Evolutionary conservation across 1,140 invertebrate species (phyloP).

Genomic region (Sycophila sp.): DNA sequence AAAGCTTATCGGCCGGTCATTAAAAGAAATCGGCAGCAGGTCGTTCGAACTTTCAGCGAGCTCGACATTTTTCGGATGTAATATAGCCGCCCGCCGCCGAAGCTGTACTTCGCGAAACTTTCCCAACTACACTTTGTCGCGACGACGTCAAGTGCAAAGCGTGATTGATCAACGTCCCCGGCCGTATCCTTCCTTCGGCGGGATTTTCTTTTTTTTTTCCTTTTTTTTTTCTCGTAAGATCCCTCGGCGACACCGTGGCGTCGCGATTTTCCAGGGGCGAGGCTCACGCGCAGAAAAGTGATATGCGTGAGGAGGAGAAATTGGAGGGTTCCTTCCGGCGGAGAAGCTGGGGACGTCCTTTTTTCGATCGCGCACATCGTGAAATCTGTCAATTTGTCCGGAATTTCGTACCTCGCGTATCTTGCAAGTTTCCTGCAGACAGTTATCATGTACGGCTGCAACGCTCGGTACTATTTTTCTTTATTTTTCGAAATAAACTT

Average conservation of each 20-base stretch:
- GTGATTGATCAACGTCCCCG: background rate
- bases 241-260: no score
- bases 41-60: slow-evolving; percentile 9
- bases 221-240: no score
- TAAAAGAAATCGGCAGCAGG: slow-evolving; percentile 20
- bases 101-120: background rate
- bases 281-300: background rate
- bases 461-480: no score
- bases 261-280: background rate
- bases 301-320: background rate
- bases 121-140: background rate
- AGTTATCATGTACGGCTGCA: background rate
- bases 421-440: background rate
- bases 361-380: background rate
- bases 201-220: background rate
- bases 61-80: background rate
- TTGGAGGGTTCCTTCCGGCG: background rate
- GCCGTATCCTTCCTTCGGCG: no score
- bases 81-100: background rate
- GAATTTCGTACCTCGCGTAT: background rate
- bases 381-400: background rate
- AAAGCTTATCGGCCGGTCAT: slow-evolving; percentile 21
- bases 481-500: no score
- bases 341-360: background rate
- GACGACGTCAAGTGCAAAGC: background rate